Evolutionary conservation across 1,140 invertebrate species (phyloP), one percentile per base, ranked within the genome.

Genomic region (Heliconius hermathena): DNA sequence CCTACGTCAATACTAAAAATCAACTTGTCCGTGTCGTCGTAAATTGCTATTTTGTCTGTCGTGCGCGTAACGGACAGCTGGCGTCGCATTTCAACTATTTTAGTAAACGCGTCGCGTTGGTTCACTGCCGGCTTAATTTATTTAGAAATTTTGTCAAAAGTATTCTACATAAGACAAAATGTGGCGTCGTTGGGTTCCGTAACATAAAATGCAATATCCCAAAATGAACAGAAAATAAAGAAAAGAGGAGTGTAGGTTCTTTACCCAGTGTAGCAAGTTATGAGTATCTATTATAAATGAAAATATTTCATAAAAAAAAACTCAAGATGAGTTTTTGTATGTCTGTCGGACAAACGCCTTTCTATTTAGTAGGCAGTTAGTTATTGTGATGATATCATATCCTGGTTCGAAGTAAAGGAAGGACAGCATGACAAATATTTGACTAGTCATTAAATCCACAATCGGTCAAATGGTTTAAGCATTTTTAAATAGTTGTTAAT

Each of bases 71-170:
- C 60, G 46, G 26, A 26, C 74, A 76, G 74, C 74, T 76, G 74
- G 36, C n/a, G 57, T 70, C 22, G 66, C 74, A 46, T 22, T 26
- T 76, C 74, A 76, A 76, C 74, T 76, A 76, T 76, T 76, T 76
- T 76, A 16, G 74, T 76, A 70, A 46, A 76, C 60, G 33, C 54
- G 49, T 38, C 57, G 57, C 74, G 38, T 66, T 54, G 57, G 66
- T 70, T 76, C 26, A 66, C 4, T 66, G 60, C 60, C 16, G n/a
- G 18, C 29, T 26, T 38, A 60, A 74, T 74, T 74, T 57, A 26
- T 74, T 74, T 60, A 74, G 29, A 60, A 57, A 60, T 60, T 60
- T 60, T 60, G 33, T 74, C 74, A 41, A 66, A 52, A 26, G 1
- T 75, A 75, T 75, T n/a, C 20, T 29, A 2, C 9, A 11, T 57